Evolutionary conservation across 2,888 invertebrate genomes (phyloP), one percentile per base, ranked within the genome.

Genomic region (Perithous albicinctus): DNA sequence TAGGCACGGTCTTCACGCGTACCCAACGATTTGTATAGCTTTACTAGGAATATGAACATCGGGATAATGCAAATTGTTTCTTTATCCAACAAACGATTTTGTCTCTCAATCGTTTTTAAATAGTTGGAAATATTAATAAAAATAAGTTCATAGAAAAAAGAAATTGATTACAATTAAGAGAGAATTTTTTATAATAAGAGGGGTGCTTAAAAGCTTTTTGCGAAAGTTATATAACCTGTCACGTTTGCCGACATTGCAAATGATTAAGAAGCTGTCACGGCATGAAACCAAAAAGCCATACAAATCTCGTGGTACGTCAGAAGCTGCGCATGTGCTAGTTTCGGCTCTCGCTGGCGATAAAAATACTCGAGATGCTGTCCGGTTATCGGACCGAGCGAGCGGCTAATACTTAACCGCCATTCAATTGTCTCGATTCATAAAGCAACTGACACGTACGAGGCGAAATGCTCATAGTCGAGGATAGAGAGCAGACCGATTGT

Each of bases 351-450:
- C 15, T 12, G 80, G 80, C 59, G 84, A 73, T 87, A 85, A 87
- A 86, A 85, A 85, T 87, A 84, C 77, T 67, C 78, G 73, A 78
- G 66, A 73, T 51, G 78, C 78, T 61, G 73, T 66, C 67, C 69
- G 69, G 66, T 83, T 85, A 86, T 86, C 78, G 84, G 43, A 78
- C 20, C 35, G 63, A 66, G 26, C 74, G 12, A 51, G 20, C 48
- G 32, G 35, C 46, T 32, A 74, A 80, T 69, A 80, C 85, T 82
- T 87, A 87, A 88, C 87, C 78, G 84, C 83, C 84, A 83, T 83
- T 87, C 86, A 81, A 84, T 84, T 85, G 83, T 87, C 85, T 84
- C 77, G 86, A 86, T 82, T 86, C 84, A 79, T 79, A 80, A 80
- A 83, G 77, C 75, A 74, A 84, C 83, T 81, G 78, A 76, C 69